Evolutionary conservation across 2,113 vertebrate genomes (phyloP).

Genomic region (Zosterops japonicus): DNA sequence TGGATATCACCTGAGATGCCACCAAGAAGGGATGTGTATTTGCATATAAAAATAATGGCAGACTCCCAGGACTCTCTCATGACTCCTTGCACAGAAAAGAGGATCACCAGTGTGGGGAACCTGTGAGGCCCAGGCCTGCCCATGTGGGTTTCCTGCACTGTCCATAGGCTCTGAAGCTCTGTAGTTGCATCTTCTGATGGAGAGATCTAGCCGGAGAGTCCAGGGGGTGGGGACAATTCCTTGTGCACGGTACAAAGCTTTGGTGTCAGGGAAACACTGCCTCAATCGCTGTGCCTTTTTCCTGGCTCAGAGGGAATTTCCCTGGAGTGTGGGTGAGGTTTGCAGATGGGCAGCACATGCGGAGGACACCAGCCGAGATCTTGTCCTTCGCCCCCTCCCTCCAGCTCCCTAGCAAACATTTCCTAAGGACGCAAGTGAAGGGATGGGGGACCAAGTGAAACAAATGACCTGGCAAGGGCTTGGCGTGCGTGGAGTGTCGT

Average conservation of each 20-base stretch:
- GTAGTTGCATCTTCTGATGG: background rate
- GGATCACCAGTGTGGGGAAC: rapidly evolving
- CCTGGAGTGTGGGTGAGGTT: background rate
- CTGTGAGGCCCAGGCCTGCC: background rate
- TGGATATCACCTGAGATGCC: background rate
- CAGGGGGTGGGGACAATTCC: background rate
- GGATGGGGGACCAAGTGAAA: background rate
- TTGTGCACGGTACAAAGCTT: background rate
- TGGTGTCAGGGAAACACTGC: background rate
- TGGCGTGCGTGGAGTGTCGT: background rate
- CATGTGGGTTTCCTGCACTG: background rate
- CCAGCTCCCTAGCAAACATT: background rate
- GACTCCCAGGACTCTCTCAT: background rate
- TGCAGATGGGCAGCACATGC: background rate
- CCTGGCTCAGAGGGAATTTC: background rate
- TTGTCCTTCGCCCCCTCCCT: background rate
- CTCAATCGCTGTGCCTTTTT: background rate
- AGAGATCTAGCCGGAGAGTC: background rate
- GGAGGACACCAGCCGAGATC: background rate
- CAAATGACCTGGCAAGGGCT: background rate
- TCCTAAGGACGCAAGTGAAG: background rate
- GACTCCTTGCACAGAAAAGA: background rate
- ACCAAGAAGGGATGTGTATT: background rate
- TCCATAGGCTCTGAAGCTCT: background rate
- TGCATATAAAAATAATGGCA: background rate